phyloP scores from a whole-genome alignment of 2,797 vertebrate genomes.

The Tauraco hartlaubi region DNA sequence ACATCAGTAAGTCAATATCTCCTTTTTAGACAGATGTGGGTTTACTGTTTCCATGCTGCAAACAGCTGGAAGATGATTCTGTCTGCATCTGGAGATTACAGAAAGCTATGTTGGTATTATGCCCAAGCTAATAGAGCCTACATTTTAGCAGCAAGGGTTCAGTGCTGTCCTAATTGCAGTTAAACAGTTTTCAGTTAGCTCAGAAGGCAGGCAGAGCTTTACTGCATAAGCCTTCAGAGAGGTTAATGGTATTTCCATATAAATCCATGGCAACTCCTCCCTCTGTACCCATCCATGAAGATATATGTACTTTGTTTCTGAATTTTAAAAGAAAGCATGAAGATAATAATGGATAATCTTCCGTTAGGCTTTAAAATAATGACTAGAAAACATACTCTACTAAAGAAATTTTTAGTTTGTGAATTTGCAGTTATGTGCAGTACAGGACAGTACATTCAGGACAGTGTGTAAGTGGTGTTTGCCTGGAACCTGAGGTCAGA shows the following conservation, averaged over 20 bases:
- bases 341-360: neutral
- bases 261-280: neutral
- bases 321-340: neutral
- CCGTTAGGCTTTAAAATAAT: neutral
- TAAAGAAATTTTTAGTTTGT: neutral
- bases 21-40: neutral
- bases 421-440: neutral
- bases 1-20: neutral
- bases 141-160: constrained; percentile 13
- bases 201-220: neutral
- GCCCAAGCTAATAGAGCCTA: neutral
- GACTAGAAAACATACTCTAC: neutral
- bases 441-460: no score
- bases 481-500: neutral
- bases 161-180: neutral
- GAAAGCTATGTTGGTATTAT: neutral
- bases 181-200: neutral
- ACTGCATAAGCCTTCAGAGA: neutral
- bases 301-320: neutral
- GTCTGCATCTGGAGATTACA: neutral
- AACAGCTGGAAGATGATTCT: neutral
- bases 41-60: neutral
- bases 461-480: neutral
- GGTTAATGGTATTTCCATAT: neutral
- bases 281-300: neutral